These are phyloP conservation scores for Pelecanus crispus DNA, from an alignment of 2,113 vertebrate species.

Conservation along the genomic window DNA sequence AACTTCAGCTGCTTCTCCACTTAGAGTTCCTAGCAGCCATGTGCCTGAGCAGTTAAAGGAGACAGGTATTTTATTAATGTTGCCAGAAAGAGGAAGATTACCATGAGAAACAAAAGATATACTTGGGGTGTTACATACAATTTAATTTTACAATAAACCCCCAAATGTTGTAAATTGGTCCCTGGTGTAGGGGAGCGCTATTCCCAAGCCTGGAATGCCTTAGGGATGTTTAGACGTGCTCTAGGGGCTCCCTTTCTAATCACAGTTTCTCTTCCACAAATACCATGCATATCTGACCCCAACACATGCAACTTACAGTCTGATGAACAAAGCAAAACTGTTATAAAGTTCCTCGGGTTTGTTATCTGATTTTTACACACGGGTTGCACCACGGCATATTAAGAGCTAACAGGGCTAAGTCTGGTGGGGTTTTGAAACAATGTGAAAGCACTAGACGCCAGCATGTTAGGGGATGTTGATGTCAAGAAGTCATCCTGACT, in stretches of 20 bases:
- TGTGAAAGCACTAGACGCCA: background rate
- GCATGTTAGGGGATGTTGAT: background rate
- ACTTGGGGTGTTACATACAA: background rate
- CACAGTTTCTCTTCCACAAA: background rate
- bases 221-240: background rate
- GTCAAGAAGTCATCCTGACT: background rate
- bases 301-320: background rate
- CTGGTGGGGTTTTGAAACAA: accelerated
- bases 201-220: background rate
- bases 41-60: background rate
- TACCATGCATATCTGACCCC: background rate
- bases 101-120: background rate
- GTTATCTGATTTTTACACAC: background rate
- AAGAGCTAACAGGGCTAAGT: background rate
- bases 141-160: background rate
- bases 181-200: accelerated
- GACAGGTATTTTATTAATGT: background rate
- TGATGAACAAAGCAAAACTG: background rate
- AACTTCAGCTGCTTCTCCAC: background rate
- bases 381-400: accelerated
- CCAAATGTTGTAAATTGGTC: background rate
- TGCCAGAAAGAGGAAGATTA: background rate
- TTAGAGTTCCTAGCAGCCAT: background rate
- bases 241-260: background rate
- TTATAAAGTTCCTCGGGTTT: background rate